These are phyloP conservation scores for Siniperca knerii DNA, from an alignment of 2,113 vertebrate genomes.

Conservation along the genomic window DNA sequence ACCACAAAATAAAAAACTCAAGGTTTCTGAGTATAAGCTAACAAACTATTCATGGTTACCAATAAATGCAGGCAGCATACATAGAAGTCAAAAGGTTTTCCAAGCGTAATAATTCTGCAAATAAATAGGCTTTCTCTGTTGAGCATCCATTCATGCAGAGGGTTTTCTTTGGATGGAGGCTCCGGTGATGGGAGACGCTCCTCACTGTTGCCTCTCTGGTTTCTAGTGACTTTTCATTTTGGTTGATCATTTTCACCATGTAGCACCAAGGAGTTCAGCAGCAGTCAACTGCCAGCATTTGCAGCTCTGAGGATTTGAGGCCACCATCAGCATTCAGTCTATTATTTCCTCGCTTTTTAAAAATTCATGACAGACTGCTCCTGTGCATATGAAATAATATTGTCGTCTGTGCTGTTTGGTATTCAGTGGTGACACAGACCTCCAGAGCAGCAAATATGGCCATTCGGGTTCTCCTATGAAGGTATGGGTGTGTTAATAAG, in stretches of 20 bases:
- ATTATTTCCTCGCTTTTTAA: background rate
- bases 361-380: background rate
- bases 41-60: slow-evolving; percentile 58
- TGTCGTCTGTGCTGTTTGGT: background rate
- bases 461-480: slow-evolving; percentile 14
- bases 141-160: slow-evolving; percentile 56
- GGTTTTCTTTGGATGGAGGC: slow-evolving; percentile 43
- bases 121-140: slow-evolving; percentile 67
- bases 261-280: slow-evolving; percentile 45
- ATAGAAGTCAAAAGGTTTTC: slow-evolving; percentile 36
- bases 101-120: slow-evolving; percentile 54
- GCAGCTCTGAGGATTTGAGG: slow-evolving; percentile 23
- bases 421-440: slow-evolving; percentile 10
- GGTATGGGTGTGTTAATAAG: slow-evolving; percentile 11
- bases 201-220: background rate
- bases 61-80: slow-evolving; percentile 63
- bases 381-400: slow-evolving; percentile 3
- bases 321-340: slow-evolving; percentile 9
- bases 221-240: slow-evolving; percentile 33
- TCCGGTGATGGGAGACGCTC: slow-evolving; percentile 17
- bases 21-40: background rate
- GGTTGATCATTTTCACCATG: slow-evolving; percentile 22
- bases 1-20: background rate
- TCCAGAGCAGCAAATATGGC: slow-evolving; percentile 44
- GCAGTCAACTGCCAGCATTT: slow-evolving; percentile 22